Conservation (phyloP, 2,888 invertebrate genomes). For the Nephrotoma appendiculata region DNA sequence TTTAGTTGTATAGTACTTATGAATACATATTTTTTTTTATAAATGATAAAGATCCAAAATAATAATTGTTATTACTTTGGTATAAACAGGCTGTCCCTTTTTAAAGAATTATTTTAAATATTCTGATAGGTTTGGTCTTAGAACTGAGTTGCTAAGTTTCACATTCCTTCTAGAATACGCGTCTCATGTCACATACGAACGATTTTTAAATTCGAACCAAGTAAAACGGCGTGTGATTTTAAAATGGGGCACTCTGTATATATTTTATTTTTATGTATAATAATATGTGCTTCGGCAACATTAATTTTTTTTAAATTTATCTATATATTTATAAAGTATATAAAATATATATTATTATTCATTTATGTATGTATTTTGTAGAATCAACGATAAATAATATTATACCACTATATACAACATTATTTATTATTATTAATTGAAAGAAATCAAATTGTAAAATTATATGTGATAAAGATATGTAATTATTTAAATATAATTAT, state of each 20-base stretch:
- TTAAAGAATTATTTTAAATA: too few relatives aligned
- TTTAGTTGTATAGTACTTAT: not conserved
- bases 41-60: not conserved
- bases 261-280: not conserved
- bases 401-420: not conserved
- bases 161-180: too few relatives aligned
- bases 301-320: not conserved
- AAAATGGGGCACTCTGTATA: too few relatives aligned
- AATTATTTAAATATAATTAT: not conserved
- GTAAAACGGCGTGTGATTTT: too few relatives aligned
- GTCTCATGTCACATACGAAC: too few relatives aligned
- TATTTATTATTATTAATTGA: not conserved
- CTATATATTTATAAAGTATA: not conserved
- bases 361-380: not conserved
- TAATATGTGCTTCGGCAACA: not conserved
- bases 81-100: not conserved
- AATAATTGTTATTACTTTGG: not conserved
- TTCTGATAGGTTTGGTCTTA: too few relatives aligned
- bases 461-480: not conserved
- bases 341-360: not conserved
- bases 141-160: too few relatives aligned
- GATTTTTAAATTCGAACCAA: too few relatives aligned
- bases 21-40: not conserved
- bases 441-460: not conserved
- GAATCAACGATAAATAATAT: not conserved